Evolutionary conservation across 2,888 invertebrate species (phyloP).

Genomic region (Boloria selene): DNA sequence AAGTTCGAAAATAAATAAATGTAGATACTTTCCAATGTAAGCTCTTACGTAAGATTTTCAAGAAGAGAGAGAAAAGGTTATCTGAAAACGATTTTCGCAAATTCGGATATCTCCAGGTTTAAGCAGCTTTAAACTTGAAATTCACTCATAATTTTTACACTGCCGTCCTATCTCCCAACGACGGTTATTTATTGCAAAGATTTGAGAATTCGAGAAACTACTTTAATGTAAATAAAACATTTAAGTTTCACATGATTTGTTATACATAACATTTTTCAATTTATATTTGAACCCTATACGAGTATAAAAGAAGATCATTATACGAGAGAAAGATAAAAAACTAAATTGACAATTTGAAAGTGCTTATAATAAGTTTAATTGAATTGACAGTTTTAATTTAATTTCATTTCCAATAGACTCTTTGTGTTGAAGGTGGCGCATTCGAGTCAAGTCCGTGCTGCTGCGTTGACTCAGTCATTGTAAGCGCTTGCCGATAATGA

Average conservation of each 20-base stretch:
- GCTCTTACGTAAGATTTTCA: constrained; percentile 5
- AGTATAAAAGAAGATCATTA: too few species aligned
- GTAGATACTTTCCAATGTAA: neutral
- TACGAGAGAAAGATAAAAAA: too few species aligned
- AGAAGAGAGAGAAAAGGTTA: constrained; percentile 16
- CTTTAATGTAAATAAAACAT: constrained; percentile 27
- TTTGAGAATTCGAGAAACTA: constrained; percentile 41
- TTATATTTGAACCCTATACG: too few species aligned
- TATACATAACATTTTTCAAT: neutral
- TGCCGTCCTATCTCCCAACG: constrained; percentile 40
- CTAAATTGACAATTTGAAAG: too few species aligned
- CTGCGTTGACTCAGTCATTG: too few species aligned
- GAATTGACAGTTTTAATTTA: too few species aligned
- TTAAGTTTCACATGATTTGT: constrained; percentile 20
- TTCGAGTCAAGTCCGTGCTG: too few species aligned
- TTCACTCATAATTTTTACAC: constrained; percentile 46
- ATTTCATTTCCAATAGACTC: too few species aligned
- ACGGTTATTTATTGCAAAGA: constrained; percentile 45
- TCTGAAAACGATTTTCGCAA: constrained; percentile 19
- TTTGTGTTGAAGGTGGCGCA: too few species aligned
- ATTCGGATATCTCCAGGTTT: constrained; percentile 30
- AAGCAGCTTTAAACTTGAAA: constrained; percentile 32
- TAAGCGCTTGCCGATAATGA: too few species aligned
- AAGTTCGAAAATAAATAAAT: neutral
- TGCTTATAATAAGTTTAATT: too few species aligned